Evolutionary conservation across 2,113 vertebrate species (phyloP).

Genomic region (Nyctibius bracteatus): DNA sequence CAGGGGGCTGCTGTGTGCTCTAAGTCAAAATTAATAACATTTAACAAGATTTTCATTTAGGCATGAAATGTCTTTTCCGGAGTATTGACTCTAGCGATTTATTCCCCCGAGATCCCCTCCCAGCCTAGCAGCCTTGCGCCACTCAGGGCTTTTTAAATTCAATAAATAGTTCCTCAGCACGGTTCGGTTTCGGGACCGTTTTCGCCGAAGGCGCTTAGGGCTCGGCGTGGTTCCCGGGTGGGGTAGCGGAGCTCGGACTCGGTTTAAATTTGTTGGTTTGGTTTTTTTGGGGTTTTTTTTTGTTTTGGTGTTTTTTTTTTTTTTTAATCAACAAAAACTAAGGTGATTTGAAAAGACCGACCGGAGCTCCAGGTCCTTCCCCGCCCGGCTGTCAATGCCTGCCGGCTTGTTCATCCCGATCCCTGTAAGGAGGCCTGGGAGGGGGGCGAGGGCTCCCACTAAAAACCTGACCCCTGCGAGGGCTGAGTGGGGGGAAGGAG

Average conservation of each 20-base stretch:
- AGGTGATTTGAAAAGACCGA: neutral
- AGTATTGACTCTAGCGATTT: slow-evolving; percentile 92
- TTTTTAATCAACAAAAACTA: neutral
- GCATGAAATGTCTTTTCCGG: slow-evolving; percentile 97
- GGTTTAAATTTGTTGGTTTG: neutral
- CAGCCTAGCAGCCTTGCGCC: slow-evolving; percentile 48
- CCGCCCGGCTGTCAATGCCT: neutral
- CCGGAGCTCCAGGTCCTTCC: neutral
- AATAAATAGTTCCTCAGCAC: slow-evolving; percentile 27
- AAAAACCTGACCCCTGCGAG: neutral
- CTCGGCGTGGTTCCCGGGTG: neutral
- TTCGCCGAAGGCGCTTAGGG: neutral
- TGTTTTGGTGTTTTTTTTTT: too few species aligned
- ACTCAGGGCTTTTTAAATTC: slow-evolving; percentile 38
- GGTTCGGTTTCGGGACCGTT: neutral
- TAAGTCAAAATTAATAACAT: slow-evolving; percentile 99
- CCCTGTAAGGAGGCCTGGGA: neutral
- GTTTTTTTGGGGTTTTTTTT: too few species aligned
- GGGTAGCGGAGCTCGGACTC: neutral
- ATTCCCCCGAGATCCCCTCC: slow-evolving; percentile 81
- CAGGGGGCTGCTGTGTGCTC: slow-evolving; percentile 95
- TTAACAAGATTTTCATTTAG: slow-evolving; percentile 99
- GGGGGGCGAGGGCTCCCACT: neutral
- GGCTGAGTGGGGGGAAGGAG: neutral
- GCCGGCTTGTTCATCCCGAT: slow-evolving; percentile 25